Conservation (phyloP, 2,113 vertebrate genomes). For the Sinocyclocheilus rhinocerous region DNA sequence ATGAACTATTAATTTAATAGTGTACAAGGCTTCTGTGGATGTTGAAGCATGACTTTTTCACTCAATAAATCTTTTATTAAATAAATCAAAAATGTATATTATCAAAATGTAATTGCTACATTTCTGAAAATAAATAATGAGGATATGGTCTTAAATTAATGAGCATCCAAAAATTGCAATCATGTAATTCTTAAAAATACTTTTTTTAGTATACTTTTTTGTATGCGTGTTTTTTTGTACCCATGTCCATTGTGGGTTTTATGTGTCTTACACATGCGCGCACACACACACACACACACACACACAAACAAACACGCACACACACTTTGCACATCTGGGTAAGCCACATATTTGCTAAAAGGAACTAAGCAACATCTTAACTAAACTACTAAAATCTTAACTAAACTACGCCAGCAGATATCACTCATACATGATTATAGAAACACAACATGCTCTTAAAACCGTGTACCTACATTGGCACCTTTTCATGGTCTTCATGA, state of each 20-base stretch:
- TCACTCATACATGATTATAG: neutral
- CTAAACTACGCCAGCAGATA: neutral
- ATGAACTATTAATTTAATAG: too few relatives aligned
- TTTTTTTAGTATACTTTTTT: neutral
- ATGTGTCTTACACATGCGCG: too few relatives aligned
- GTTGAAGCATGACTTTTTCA: too few relatives aligned
- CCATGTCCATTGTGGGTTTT: neutral
- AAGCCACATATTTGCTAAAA: neutral
- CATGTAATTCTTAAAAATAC: neutral
- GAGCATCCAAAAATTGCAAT: neutral
- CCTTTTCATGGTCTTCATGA: constrained; percentile 47
- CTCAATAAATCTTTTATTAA: too few relatives aligned
- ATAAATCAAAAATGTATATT: too few relatives aligned
- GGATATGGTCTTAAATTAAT: neutral
- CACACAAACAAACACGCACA: too few relatives aligned
- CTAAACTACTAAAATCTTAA: neutral
- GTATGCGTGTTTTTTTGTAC: too few relatives aligned
- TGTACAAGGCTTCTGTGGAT: too few relatives aligned
- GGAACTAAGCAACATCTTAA: neutral
- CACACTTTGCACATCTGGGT: neutral
- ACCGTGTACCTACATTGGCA: constrained; percentile 53
- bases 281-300: too few relatives aligned
- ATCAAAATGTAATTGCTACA: too few relatives aligned
- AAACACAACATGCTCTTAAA: neutral
- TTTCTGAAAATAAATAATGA: too few relatives aligned